Evolutionary conservation across 2,113 vertebrate genomes (phyloP).

Genomic region (Calyptomena viridis): DNA sequence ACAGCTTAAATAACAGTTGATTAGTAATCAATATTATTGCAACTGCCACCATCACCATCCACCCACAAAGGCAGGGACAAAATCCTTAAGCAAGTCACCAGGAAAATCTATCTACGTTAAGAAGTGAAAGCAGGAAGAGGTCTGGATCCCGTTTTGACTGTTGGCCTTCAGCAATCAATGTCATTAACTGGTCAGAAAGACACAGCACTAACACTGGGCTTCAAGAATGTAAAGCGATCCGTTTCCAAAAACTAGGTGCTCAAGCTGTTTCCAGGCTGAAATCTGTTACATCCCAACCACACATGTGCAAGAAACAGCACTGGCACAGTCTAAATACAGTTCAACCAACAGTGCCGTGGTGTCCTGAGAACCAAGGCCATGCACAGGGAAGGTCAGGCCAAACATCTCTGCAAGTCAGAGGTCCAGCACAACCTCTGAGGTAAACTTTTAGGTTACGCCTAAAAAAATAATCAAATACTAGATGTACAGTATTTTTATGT

Average conservation of each 20-base stretch:
- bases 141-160: conserved; percentile 1
- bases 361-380: neutral
- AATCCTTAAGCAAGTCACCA: neutral
- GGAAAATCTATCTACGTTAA: neutral
- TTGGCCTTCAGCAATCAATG: neutral
- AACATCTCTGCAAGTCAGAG: neutral
- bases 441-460: neutral
- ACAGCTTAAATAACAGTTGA: neutral
- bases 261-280: neutral
- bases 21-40: neutral
- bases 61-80: neutral
- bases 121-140: conserved; percentile 5
- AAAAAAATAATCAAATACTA: neutral
- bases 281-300: neutral
- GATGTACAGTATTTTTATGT: neutral
- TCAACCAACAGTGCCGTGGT: neutral
- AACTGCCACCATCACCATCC: neutral
- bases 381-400: neutral
- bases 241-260: neutral
- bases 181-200: neutral
- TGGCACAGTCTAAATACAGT: neutral
- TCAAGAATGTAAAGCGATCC: neutral
- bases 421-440: neutral
- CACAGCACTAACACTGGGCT: neutral
- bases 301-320: neutral